A percentile compares a stretch with the other conserved stretches of the same genome.
Conservation (phyloP, 2,113 vertebrate species). For the Lepisosteus osseus region DNA sequence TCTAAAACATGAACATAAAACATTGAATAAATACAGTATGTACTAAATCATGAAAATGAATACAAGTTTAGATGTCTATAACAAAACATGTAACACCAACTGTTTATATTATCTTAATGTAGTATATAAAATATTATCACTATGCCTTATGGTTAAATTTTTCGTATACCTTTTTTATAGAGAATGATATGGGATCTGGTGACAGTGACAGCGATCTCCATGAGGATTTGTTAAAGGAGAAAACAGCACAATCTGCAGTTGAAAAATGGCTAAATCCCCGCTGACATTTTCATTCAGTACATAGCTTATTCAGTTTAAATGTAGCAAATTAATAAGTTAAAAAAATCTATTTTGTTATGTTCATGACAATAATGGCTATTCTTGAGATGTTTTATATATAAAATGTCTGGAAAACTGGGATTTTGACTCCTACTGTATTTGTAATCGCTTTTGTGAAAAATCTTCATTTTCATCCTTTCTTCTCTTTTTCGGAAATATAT, state of each 20-base stretch:
- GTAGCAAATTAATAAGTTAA: slow-evolving; percentile 69
- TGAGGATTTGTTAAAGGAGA: slow-evolving; percentile 65
- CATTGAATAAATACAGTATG: too few relatives aligned
- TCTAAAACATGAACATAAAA: too few relatives aligned
- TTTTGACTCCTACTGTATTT: slow-evolving; percentile 26
- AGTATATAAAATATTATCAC: too few relatives aligned
- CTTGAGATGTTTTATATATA: slow-evolving; percentile 40
- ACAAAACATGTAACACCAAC: too few relatives aligned
- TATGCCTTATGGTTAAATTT: background rate
- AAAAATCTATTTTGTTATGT: slow-evolving; percentile 67
- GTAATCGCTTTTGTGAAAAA: slow-evolving; percentile 24
- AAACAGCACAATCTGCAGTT: slow-evolving; percentile 48
- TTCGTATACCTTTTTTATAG: slow-evolving; percentile 35
- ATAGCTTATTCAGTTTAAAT: slow-evolving; percentile 50
- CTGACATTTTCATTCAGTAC: slow-evolving; percentile 62
- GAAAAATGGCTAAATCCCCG: slow-evolving; percentile 83
- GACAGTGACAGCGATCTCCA: slow-evolving; percentile 66
- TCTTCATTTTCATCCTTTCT: slow-evolving; percentile 16
- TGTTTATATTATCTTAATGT: too few relatives aligned
- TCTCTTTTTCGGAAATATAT: slow-evolving; percentile 11
- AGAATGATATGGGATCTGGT: slow-evolving; percentile 79
- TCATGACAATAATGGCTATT: slow-evolving; percentile 29
- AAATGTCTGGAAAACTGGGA: slow-evolving; percentile 23
- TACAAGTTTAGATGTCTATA: too few relatives aligned
- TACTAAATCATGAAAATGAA: too few relatives aligned